A percentile compares a stretch with the other conserved stretches of the same genome.
phyloP scores from a whole-genome alignment of 2,888 invertebrate genomes.

The Pachydiplax longipennis region DNA sequence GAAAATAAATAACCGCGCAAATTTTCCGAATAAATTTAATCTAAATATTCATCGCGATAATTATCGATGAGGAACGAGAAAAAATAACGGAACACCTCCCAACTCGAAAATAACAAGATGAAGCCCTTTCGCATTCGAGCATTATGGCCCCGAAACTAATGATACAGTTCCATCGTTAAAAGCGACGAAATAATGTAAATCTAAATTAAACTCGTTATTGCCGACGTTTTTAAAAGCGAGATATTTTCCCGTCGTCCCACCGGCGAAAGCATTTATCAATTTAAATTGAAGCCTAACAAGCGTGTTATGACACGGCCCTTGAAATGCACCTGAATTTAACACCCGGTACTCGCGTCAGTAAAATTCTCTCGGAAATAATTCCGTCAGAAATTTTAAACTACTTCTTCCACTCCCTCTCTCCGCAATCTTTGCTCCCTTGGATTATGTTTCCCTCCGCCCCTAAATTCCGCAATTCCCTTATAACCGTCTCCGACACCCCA shows the following conservation, averaged over 20 bases:
- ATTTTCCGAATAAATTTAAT: background rate
- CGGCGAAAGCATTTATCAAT: conserved; percentile 13
- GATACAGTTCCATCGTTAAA: background rate
- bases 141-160: background rate
- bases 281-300: conserved; percentile 16
- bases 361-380: conserved; percentile 24
- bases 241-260: background rate
- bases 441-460: conserved; percentile 6
- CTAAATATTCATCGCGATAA: background rate
- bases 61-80: background rate
- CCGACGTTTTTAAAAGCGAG: background rate
- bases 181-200: background rate
- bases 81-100: background rate
- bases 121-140: background rate
- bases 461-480: background rate
- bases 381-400: conserved; percentile 21
- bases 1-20: background rate
- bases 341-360: conserved; percentile 5
- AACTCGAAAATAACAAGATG: background rate
- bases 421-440: background rate
- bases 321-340: conserved; percentile 20
- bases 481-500: background rate
- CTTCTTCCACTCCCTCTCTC: background rate
- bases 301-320: background rate
- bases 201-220: background rate